Conservation (phyloP, 2,797 vertebrate species). For the Arnoldichthys spilopterus region DNA sequence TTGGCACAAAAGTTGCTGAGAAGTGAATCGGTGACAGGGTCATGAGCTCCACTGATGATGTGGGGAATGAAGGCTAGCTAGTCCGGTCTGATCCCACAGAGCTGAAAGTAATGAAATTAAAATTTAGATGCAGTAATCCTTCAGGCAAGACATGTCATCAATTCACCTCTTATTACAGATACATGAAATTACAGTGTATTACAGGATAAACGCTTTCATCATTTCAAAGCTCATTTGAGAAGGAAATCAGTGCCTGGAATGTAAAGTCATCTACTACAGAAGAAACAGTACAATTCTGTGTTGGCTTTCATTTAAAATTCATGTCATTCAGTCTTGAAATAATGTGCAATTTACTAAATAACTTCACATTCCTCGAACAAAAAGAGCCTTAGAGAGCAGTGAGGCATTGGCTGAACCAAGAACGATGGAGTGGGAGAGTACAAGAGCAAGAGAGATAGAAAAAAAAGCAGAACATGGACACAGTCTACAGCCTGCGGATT, state of each 20-base stretch:
- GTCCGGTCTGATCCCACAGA: too few species aligned
- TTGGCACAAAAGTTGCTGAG: too few species aligned
- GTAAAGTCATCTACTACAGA: not conserved
- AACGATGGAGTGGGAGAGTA: not conserved
- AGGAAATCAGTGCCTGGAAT: not conserved
- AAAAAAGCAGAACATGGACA: not conserved
- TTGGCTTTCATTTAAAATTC: constrained; percentile 28
- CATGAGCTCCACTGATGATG: too few species aligned
- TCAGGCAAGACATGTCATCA: too few species aligned
- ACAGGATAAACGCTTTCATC: not conserved
- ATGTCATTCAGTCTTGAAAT: constrained; percentile 30
- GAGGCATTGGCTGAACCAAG: constrained; percentile 13
- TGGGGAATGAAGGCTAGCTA: too few species aligned
- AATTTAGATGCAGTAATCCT: too few species aligned
- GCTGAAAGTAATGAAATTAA: too few species aligned
- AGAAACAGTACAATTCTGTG: too few species aligned
- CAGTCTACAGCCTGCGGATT: constrained; percentile 59
- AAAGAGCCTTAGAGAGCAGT: constrained; percentile 26
- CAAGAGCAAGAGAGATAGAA: not conserved
- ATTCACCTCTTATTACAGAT: not conserved
- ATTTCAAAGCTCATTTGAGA: not conserved
- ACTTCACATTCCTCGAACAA: constrained; percentile 12
- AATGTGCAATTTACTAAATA: constrained; percentile 40
- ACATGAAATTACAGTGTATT: not conserved
- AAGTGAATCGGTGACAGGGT: too few species aligned